Evolutionary conservation across 2,113 vertebrate species (phyloP), one percentile per base, ranked within the genome.

Genomic region (Hyla sarda): DNA sequence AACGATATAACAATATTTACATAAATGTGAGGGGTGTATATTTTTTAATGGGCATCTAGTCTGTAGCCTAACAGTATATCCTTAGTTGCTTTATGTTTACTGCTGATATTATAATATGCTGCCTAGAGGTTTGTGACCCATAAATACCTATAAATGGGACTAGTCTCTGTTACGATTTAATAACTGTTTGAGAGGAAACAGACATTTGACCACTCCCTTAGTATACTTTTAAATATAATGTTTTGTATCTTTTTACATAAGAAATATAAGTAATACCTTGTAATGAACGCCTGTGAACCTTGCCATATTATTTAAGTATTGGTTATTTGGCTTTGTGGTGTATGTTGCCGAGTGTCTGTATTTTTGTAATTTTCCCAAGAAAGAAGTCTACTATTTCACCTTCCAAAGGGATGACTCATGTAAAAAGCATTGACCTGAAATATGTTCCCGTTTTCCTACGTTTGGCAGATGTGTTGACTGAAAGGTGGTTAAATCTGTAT

Each of bases 371-470:
- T n/a, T 82, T 71, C 71, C 62, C 60, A 82, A 17, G 30, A 41
- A 65, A 60, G 58, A 65, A n/a, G 58, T 69, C 41, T 12, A n/a
- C 45, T 82, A 69, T 37, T 82, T 82, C 37, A 50, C 65, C 52
- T 52, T 71, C 65, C 62, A 71, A 8, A 10, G 30, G 21, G 81
- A 82, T 82, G 81, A 82, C 48, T 82, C 81, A 82, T 50, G 62
- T 65, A 3, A 47, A 75, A 71, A 71, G 41, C 32, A 71, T 69
- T 71, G 11, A 71, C 81, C 71, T 82, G 48, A 82, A 82, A 67
- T 45, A 82, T 67, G 21, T 45, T 69, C 37, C 34, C 17, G 37
- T 48, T 67, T 67, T 60, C 41, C 34, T 82, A 32, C 21, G 48
- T 34, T 71, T 82, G 14, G 45, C 34, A 52, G 19, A 34, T 71